These are phyloP conservation scores for Chondrosia reniformis DNA, from an alignment of 37 sponge, comb jelly and placozoan species.

Conservation along the genomic window DNA sequence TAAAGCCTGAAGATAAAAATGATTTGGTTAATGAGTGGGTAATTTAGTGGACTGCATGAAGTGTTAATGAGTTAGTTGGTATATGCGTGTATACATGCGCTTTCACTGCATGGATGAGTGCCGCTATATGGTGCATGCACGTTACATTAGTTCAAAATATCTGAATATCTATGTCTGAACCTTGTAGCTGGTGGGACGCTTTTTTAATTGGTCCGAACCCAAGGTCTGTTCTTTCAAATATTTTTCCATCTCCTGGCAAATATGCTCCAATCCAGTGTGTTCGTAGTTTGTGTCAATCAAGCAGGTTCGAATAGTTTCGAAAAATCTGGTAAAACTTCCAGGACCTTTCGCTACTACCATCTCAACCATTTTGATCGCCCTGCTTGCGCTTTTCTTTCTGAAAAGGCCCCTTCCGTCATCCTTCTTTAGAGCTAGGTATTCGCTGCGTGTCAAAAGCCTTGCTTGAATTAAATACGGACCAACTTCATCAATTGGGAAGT, in stretches of 20 bases:
- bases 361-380: background rate
- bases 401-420: background rate
- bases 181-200: too few species aligned
- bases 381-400: background rate
- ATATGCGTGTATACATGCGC: too few species aligned
- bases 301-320: background rate
- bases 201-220: too few species aligned
- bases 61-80: too few species aligned
- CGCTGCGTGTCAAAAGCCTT: background rate
- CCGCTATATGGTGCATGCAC: too few species aligned
- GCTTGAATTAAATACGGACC: background rate
- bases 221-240: slow-evolving; percentile 2
- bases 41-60: too few species aligned
- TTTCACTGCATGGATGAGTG: too few species aligned
- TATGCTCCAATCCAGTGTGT: background rate
- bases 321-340: background rate
- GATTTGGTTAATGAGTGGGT: too few species aligned
- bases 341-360: background rate
- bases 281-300: background rate
- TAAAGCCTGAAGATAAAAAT: too few species aligned
- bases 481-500: background rate
- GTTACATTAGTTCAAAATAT: too few species aligned
- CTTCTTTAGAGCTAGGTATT: background rate
- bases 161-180: too few species aligned
- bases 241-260: background rate